Percentiles rank a stretch among this genome's conserved stretches.
Evolutionary conservation across 2,888 invertebrate species (phyloP).

Genomic region (Lomographa bimaculata): DNA sequence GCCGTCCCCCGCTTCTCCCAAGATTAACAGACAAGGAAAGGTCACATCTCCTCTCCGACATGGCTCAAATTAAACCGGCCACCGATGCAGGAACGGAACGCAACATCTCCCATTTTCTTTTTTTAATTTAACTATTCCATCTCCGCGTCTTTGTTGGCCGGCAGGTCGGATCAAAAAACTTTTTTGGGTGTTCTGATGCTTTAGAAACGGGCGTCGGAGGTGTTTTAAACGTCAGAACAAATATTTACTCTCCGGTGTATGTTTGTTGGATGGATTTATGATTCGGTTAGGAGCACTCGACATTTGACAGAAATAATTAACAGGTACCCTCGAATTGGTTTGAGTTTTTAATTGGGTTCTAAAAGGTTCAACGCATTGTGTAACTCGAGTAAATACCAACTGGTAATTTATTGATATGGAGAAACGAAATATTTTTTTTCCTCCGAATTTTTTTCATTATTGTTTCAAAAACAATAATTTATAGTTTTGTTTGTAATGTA

Average conservation of each 20-base stretch:
- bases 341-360: slow-evolving; percentile 45
- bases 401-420: too few relatives aligned
- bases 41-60: slow-evolving; percentile 42
- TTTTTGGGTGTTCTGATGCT: slow-evolving; percentile 43
- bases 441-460: too few relatives aligned
- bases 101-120: slow-evolving; percentile 58
- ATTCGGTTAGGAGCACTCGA: slow-evolving; percentile 49
- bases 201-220: slow-evolving; percentile 37
- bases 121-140: slow-evolving; percentile 64
- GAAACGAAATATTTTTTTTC: too few relatives aligned
- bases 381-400: slow-evolving; percentile 1
- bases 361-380: slow-evolving; percentile 8
- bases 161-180: slow-evolving; percentile 53
- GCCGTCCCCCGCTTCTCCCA: slow-evolving; percentile 38
- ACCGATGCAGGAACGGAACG: slow-evolving; percentile 56
- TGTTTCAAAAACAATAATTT: too few relatives aligned
- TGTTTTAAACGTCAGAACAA: slow-evolving; percentile 50
- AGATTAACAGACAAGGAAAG: slow-evolving; percentile 48
- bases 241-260: slow-evolving; percentile 59
- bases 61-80: slow-evolving; percentile 47
- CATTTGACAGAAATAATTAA: slow-evolving; percentile 57
- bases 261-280: slow-evolving; percentile 62
- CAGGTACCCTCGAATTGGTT: slow-evolving; percentile 55
- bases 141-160: slow-evolving; percentile 59
- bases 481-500: too few relatives aligned